These are phyloP conservation scores for Progne subis DNA, from an alignment of 2,113 vertebrate species.

Conservation along the genomic window DNA sequence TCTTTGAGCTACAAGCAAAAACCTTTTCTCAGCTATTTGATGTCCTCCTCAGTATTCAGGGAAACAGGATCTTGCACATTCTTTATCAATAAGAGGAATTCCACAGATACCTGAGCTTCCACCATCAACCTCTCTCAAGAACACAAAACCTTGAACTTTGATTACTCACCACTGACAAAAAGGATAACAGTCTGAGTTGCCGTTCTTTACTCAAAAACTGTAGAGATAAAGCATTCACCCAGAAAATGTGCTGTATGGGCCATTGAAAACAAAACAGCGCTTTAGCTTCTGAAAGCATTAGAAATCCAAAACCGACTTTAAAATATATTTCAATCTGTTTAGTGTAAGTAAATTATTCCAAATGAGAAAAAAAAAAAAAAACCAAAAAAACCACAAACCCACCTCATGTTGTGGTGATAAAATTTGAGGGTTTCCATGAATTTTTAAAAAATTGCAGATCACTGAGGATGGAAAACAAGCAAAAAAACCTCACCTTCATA, in stretches of 20 bases:
- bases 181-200: neutral
- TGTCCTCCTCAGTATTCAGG: neutral
- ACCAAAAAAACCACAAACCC: neutral
- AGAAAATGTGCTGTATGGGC: neutral
- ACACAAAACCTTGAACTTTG: constrained; percentile 36
- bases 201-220: neutral
- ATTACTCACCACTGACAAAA: constrained; percentile 11
- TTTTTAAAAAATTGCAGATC: neutral
- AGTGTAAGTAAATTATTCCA: neutral
- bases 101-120: constrained; percentile 55
- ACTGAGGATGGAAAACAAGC: neutral
- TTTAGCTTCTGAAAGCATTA: neutral
- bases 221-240: neutral
- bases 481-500: neutral
- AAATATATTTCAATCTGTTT: neutral
- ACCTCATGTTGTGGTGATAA: neutral
- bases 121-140: constrained; percentile 23
- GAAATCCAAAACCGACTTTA: neutral
- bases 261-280: neutral
- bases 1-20: constrained; percentile 34
- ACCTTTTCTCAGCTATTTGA: constrained; percentile 28
- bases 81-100: constrained; percentile 55
- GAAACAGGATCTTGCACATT: constrained; percentile 67
- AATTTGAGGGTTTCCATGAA: neutral
- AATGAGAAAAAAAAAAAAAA: neutral